Conservation (phyloP, 1,140 invertebrate genomes). For the Meloidogyne exigua region DNA sequence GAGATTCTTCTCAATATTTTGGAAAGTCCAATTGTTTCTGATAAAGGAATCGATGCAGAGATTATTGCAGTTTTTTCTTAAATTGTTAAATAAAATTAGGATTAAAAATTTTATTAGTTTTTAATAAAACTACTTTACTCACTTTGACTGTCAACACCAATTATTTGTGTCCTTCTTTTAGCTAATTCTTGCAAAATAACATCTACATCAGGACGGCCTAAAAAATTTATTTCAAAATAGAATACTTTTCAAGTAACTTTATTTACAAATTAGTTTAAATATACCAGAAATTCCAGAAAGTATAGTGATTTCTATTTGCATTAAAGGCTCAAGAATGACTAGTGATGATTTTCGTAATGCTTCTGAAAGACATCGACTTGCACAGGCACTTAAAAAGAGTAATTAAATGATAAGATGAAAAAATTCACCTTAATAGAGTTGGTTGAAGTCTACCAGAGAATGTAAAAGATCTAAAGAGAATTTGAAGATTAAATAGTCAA, state of each 20-base stretch:
- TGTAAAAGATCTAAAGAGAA: slow-evolving; percentile 25
- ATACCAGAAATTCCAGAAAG: slow-evolving; percentile 10
- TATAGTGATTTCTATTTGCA: slow-evolving; percentile 26
- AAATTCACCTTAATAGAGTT: too few relatives aligned
- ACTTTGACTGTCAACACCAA: slow-evolving; percentile 1
- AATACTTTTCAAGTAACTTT: too few relatives aligned
- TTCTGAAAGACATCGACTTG: slow-evolving; percentile 29
- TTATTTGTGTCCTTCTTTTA: slow-evolving; percentile 21
- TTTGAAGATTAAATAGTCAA: neutral
- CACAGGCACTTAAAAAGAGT: slow-evolving; percentile 33
- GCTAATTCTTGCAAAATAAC: slow-evolving; percentile 19
- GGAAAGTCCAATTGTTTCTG: slow-evolving; percentile 30
- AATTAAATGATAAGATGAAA: too few relatives aligned
- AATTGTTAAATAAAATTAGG: neutral
- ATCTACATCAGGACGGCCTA: slow-evolving; percentile 11
- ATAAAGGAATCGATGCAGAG: slow-evolving; percentile 29
- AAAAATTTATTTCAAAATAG: neutral
- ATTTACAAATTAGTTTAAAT: neutral
- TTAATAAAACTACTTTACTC: too few relatives aligned
- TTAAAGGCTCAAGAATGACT: slow-evolving; percentile 27
- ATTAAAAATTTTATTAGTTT: neutral
- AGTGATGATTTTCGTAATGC: slow-evolving; percentile 19
- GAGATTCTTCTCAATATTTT: slow-evolving; percentile 27
- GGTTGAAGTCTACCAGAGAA: slow-evolving; percentile 7
- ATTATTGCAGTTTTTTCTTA: slow-evolving; percentile 17